Base-by-base conservation (phyloP, 2,888 invertebrate species). In the Drosophila multiciliata region DNA sequence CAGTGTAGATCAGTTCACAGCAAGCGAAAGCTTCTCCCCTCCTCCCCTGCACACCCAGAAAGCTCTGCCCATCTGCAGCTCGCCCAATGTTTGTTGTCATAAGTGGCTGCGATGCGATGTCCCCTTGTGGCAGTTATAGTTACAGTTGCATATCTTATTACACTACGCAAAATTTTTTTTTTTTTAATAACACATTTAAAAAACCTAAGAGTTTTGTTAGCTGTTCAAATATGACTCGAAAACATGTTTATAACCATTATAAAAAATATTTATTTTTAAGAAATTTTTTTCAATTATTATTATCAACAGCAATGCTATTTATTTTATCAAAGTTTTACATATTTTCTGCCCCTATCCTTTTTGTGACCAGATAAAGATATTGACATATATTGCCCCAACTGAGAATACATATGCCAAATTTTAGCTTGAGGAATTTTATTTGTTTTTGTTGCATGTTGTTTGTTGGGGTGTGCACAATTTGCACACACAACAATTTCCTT, bases 401-500 rank as follows among this genome's bases (percentile, higher is more conserved):
- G 42, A 20, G 6, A 45, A 23, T 45, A 45, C 8, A 45, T 4
- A 4, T 4, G 4, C 23, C 15, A 23, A 1, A 23, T 38, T 6
- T 5, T 26, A 29, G 23, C 35, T 11, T 17, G 12, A 49, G 36
- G 1, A n/a, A 23, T 26, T n/a, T n/a, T 49, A 6, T n/a, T 29
- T 23, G 11, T 12, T 11, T 29, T 32, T 63, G 73, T 57, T 20
- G 67, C 55, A 20, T 12, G 60, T 66, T 66, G 66, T 61, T 12
- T 38, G 15, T 12, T 57, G 20, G 50, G 38, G 38, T 52, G 42
- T 33, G 4, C 17, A 33, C 58, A 64, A 36, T 54, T 36, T 72
- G 29, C 17, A 20, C 61, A 62, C 45, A 48, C 76, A 67, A 70
- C 71, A 65, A 71, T 83, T 82, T 87, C 83, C 87, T 87, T 86